A percentile compares a stretch with the other conserved stretches of the same genome.
Conservation (phyloP, 2,797 vertebrate genomes). For the Potorous gilbertii region DNA sequence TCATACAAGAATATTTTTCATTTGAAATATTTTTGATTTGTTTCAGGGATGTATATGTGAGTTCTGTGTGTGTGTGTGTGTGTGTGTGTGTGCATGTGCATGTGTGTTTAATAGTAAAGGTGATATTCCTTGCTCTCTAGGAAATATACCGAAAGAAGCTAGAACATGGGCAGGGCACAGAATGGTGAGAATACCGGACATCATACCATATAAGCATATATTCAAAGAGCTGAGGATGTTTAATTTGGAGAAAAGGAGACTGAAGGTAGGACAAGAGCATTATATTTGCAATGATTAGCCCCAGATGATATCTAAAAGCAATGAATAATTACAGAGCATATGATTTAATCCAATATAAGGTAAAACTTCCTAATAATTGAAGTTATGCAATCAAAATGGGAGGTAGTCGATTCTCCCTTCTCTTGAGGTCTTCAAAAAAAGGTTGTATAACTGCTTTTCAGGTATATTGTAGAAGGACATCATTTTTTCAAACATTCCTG, state of each 20-base stretch:
- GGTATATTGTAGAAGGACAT: background rate
- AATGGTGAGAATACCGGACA: background rate
- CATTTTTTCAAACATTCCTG: background rate
- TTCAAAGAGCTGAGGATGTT: background rate
- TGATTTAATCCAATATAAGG: background rate
- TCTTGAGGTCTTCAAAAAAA: background rate
- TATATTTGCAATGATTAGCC: background rate
- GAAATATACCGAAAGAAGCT: background rate
- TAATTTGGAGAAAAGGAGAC: background rate
- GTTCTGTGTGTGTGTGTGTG: background rate
- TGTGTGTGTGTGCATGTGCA: background rate
- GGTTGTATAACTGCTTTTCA: background rate
- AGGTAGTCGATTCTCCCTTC: background rate
- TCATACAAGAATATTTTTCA: background rate
- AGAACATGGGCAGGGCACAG: background rate
- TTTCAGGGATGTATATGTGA: background rate
- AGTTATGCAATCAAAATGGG: background rate
- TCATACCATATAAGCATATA: background rate
- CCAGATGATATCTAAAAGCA: background rate
- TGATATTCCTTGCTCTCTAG: background rate
- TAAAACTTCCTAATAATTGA: background rate
- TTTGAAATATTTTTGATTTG: background rate
- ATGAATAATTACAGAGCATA: background rate
- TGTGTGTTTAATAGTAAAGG: background rate
- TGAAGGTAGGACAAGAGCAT: background rate